phyloP scores from a whole-genome alignment of 2,797 vertebrate species.

The Hoplostethus mediterraneus region DNA sequence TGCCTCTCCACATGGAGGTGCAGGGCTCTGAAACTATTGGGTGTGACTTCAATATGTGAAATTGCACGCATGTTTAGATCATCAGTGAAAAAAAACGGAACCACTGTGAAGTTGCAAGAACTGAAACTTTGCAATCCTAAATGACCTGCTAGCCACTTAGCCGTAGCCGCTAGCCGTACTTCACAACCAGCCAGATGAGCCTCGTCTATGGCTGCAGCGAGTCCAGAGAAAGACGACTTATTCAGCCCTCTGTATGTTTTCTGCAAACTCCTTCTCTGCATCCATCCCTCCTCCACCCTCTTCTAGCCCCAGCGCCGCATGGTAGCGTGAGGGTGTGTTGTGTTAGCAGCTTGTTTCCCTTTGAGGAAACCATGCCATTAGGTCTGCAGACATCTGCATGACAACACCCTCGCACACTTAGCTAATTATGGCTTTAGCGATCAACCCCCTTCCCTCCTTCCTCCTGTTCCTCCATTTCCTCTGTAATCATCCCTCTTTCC shows the following conservation, averaged over 20 bases:
- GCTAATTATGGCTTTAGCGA: constrained; percentile 51
- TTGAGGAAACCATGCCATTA: constrained; percentile 42
- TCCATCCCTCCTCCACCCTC: not conserved
- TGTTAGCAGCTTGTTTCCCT: constrained; percentile 11
- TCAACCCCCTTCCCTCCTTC: constrained; percentile 23
- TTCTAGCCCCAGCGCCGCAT: constrained; percentile 16
- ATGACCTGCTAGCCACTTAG: not conserved
- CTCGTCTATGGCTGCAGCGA: no score
- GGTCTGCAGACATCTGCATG: constrained; percentile 38
- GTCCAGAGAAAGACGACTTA: not conserved
- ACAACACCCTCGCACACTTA: constrained; percentile 16
- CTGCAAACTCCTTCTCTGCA: not conserved
- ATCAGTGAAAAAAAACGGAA: no score
- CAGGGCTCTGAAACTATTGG: not conserved
- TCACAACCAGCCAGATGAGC: no score
- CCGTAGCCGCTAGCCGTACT: no score
- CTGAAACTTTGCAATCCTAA: not conserved
- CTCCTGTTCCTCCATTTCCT: constrained; percentile 3
- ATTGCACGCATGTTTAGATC: not conserved
- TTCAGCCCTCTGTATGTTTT: not conserved
- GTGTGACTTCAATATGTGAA: not conserved
- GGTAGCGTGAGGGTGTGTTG: not conserved
- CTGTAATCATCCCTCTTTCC: constrained; percentile 36
- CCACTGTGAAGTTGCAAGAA: not conserved
- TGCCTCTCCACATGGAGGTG: no score